phyloP scores from a whole-genome alignment of 2,888 invertebrate genomes.

The Thysanoteuthis rhombus region DNA sequence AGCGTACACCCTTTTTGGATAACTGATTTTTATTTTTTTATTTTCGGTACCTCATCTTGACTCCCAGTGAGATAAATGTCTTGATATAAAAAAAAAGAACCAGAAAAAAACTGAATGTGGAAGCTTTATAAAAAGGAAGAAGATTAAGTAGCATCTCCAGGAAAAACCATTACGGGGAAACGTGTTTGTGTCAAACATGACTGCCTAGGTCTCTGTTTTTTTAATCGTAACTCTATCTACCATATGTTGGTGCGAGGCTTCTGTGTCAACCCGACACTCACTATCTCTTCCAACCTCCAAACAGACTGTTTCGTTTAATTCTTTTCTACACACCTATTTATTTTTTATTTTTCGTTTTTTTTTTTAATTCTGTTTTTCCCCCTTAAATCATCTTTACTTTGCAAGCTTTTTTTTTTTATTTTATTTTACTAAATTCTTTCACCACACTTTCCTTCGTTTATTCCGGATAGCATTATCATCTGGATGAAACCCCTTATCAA shows the following conservation, averaged over 20 bases:
- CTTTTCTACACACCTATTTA: neutral
- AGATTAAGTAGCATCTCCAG: neutral
- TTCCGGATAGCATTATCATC: neutral
- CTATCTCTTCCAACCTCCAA: neutral
- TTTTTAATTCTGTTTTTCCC: neutral
- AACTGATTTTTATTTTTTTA: too few relatives aligned
- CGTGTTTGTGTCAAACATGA: neutral
- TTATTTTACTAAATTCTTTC: neutral
- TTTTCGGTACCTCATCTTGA: neutral
- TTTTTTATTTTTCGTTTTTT: neutral
- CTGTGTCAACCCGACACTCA: neutral
- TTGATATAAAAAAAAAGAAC: neutral
- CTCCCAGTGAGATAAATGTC: neutral
- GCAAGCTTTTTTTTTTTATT: neutral
- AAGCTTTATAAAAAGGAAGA: neutral
- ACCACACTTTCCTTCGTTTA: neutral
- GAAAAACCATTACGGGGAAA: neutral
- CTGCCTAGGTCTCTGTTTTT: neutral
- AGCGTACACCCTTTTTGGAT: neutral
- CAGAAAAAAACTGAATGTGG: neutral
- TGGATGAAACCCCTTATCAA: neutral
- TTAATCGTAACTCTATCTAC: neutral
- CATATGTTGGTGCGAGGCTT: neutral
- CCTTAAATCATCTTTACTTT: neutral
- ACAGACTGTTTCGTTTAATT: neutral